Evolutionary conservation across 2,888 invertebrate species (phyloP).

Genomic region (Eupithecia vulgata): DNA sequence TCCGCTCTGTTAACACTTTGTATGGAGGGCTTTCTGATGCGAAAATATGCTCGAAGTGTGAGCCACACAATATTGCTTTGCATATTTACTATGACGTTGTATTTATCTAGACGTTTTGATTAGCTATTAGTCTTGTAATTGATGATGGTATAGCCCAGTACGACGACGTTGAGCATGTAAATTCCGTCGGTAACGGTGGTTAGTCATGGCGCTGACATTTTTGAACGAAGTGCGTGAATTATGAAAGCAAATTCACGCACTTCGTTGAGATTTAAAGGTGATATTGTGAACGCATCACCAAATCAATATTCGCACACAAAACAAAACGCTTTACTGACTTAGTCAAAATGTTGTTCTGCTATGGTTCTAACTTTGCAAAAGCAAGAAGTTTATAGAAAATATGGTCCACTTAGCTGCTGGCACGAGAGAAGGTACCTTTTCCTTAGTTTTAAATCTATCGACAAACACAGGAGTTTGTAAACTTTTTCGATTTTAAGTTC

Average conservation of each 20-base stretch:
- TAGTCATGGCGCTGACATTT: too few relatives aligned
- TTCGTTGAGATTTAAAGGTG: too few relatives aligned
- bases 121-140: background rate
- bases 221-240: too few relatives aligned
- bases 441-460: slow-evolving; percentile 1
- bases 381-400: background rate
- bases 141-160: background rate
- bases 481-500: slow-evolving; percentile 9
- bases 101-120: background rate
- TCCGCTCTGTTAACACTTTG: slow-evolving; percentile 27
- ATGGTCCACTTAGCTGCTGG: background rate
- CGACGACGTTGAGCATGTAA: background rate
- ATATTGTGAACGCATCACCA: background rate
- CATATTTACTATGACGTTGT: too few relatives aligned
- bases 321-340: background rate
- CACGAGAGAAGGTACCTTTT: background rate
- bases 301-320: background rate
- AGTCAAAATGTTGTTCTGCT: background rate
- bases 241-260: too few relatives aligned
- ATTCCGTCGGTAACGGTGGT: background rate
- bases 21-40: slow-evolving; percentile 26
- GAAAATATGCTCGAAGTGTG: slow-evolving; percentile 10
- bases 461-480: background rate
- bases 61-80: background rate
- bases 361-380: background rate